Evolutionary conservation across 2,888 invertebrate species (phyloP).

Genomic region (Caenorhabditis japonica): DNA sequence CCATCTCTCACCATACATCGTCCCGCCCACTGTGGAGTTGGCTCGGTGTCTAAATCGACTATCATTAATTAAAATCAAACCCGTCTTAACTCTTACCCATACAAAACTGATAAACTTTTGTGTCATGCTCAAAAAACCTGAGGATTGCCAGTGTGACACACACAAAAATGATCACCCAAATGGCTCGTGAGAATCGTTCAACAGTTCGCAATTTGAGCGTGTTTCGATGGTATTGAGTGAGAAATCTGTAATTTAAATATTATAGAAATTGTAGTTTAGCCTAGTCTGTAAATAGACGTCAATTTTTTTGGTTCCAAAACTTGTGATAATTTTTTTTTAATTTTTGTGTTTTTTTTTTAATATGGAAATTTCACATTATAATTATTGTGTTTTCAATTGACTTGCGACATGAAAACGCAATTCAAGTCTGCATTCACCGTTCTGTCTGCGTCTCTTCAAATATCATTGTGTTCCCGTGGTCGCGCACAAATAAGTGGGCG

Average conservation of each 20-base stretch:
- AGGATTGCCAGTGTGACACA: conserved; percentile 72
- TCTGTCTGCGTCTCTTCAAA: too few species aligned
- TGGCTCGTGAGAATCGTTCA: conserved; percentile 75
- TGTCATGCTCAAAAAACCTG: conserved; percentile 75
- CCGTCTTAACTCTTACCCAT: conserved; percentile 66
- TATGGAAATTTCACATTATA: too few species aligned
- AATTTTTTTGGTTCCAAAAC: too few species aligned
- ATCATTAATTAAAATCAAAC: too few species aligned
- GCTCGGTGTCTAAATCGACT: conserved; percentile 71
- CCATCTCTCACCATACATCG: conserved; percentile 76
- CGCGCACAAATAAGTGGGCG: too few species aligned
- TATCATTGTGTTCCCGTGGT: too few species aligned
- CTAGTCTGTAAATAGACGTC: neutral
- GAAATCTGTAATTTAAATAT: conserved; percentile 61
- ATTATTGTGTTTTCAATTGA: too few species aligned
- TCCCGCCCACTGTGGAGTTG: conserved; percentile 74
- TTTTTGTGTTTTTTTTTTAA: too few species aligned
- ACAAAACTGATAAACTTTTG: conserved; percentile 75
- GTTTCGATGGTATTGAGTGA: conserved; percentile 76
- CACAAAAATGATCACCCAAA: conserved; percentile 75
- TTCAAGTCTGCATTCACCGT: too few species aligned
- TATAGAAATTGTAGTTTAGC: too few species aligned
- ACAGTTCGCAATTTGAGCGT: conserved; percentile 75
- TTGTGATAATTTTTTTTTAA: too few species aligned
- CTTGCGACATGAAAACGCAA: too few species aligned